Evolutionary conservation across 1,140 invertebrate species (phyloP).

Genomic region (Nylanderia fulva): DNA sequence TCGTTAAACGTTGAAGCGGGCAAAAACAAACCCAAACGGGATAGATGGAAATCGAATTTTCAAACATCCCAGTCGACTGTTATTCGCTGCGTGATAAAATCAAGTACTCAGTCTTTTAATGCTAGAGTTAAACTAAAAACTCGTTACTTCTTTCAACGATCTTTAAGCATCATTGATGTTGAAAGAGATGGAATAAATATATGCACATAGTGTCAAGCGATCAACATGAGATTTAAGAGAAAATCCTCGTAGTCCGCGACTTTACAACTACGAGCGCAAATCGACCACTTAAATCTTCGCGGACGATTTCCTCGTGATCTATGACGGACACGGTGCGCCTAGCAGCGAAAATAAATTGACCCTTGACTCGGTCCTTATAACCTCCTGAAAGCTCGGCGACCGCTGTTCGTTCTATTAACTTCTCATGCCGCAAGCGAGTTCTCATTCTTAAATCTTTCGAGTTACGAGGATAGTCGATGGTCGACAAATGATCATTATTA

Average conservation of each 20-base stretch:
- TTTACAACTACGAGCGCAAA: constrained; percentile 64
- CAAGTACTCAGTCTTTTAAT: constrained; percentile 3
- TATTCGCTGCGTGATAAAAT: constrained; percentile 37
- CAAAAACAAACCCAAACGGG: constrained; percentile 32
- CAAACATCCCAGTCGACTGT: not conserved
- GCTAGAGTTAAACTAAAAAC: not conserved
- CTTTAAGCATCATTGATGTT: constrained; percentile 24
- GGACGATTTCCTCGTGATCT: constrained; percentile 78
- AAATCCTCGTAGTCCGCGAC: constrained; percentile 58
- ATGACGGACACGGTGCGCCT: constrained; percentile 72
- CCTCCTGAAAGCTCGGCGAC: constrained; percentile 20
- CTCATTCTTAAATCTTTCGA: constrained; percentile 35
- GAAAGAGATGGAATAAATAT: not conserved
- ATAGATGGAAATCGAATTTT: constrained; percentile 50
- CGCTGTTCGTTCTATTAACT: constrained; percentile 58
- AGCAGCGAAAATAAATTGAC: constrained; percentile 72
- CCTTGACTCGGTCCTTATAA: constrained; percentile 30
- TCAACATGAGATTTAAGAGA: constrained; percentile 75
- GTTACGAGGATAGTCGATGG: constrained; percentile 10
- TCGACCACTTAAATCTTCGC: constrained; percentile 76
- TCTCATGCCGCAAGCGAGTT: constrained; percentile 17
- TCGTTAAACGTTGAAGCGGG: not conserved
- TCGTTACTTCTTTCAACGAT: not conserved
- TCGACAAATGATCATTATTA: not conserved
- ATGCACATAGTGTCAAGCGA: constrained; percentile 44